Percentiles rank a stretch among this genome's conserved stretches.
Evolutionary conservation across 2,888 invertebrate species (phyloP).

Genomic region (Hemithea aestivaria): DNA sequence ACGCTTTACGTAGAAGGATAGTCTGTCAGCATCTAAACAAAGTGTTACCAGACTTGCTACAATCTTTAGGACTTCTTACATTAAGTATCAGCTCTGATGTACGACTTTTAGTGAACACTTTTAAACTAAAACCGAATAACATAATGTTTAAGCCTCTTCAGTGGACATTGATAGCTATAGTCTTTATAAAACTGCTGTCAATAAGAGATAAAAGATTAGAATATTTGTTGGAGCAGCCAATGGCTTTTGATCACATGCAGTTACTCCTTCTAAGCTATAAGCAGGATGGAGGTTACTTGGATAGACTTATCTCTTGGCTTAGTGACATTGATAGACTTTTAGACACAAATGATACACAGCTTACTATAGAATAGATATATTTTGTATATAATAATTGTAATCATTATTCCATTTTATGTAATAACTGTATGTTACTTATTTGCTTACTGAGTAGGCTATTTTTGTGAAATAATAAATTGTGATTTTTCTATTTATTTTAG

Average conservation of each 20-base stretch:
- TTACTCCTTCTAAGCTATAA: slow-evolving; percentile 70
- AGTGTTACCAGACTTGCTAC: slow-evolving; percentile 79
- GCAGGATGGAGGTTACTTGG: slow-evolving; percentile 71
- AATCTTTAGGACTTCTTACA: slow-evolving; percentile 65
- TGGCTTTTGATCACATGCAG: slow-evolving; percentile 63
- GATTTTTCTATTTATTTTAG: too few species aligned
- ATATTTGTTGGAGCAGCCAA: slow-evolving; percentile 47
- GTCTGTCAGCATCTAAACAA: slow-evolving; percentile 83
- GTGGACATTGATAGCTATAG: slow-evolving; percentile 84
- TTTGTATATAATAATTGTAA: too few species aligned
- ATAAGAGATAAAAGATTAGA: slow-evolving; percentile 54
- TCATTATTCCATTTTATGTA: too few species aligned
- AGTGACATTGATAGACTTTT: slow-evolving; percentile 70
- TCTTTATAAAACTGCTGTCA: slow-evolving; percentile 82
- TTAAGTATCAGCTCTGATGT: slow-evolving; percentile 66
- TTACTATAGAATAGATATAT: slow-evolving; percentile 50
- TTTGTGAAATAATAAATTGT: too few species aligned
- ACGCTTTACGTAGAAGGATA: slow-evolving; percentile 82
- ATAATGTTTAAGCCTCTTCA: slow-evolving; percentile 85
- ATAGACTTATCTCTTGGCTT: slow-evolving; percentile 70
- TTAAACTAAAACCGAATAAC: slow-evolving; percentile 83
- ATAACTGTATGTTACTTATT: too few species aligned
- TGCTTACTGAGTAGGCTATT: too few species aligned
- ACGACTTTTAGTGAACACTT: slow-evolving; percentile 79
- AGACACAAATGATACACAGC: slow-evolving; percentile 57